Conservation (phyloP, 2,797 vertebrate genomes). For the Brachyrhaphis roseni region DNA sequence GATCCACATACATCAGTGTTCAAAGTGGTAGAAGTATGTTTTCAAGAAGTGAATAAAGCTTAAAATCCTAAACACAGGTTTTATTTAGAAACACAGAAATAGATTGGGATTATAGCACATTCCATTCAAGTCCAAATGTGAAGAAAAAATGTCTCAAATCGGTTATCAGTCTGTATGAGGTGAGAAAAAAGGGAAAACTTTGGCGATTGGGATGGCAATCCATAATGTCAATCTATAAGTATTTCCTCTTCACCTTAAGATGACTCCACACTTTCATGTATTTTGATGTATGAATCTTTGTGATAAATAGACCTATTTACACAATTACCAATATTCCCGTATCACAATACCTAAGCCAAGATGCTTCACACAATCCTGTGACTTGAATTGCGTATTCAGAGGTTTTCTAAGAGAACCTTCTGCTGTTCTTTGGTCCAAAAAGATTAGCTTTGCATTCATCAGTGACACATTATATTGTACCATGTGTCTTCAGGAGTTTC, state of each 20-base stretch:
- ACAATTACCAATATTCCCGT: neutral
- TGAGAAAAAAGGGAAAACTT: neutral
- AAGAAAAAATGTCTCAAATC: neutral
- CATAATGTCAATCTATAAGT: neutral
- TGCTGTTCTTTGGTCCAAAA: neutral
- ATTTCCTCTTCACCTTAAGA: neutral
- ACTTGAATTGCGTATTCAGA: neutral
- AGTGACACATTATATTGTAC: neutral
- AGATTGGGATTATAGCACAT: neutral
- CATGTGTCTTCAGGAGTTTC: neutral
- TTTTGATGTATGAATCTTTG: neutral
- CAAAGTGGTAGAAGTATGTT: neutral
- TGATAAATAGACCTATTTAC: neutral
- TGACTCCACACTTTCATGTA: neutral
- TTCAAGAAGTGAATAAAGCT: neutral
- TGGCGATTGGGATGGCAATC: neutral
- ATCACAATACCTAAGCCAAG: neutral
- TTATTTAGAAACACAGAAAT: neutral
- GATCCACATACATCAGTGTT: constrained; percentile 30
- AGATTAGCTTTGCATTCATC: neutral
- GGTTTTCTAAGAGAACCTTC: neutral
- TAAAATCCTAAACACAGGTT: neutral
- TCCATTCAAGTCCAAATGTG: neutral
- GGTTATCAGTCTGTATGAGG: neutral
- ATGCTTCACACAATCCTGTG: neutral